Conservation (phyloP, 2,113 vertebrate species). For the Speoplatyrhinus poulsoni region DNA sequence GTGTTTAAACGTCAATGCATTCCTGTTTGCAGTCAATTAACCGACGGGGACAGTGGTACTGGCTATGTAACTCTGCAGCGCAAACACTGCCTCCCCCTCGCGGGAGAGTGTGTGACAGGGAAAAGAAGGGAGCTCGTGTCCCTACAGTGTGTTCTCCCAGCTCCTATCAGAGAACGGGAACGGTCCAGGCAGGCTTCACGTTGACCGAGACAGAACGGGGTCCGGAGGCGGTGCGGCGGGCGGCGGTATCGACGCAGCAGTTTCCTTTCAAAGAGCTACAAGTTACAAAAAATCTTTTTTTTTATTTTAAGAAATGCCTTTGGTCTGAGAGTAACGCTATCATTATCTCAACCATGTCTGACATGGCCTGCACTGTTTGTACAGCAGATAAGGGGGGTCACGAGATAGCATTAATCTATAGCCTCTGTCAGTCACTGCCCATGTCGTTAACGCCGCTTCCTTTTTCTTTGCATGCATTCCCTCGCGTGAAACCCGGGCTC, state of each 20-base stretch:
- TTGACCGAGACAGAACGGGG: conserved; percentile 21
- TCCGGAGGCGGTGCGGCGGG: too few relatives aligned
- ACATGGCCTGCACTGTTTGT: conserved; percentile 55
- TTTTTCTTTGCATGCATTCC: conserved; percentile 13
- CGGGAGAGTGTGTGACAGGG: conserved; percentile 45
- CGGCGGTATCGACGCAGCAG: too few relatives aligned
- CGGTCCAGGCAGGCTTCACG: conserved; percentile 1
- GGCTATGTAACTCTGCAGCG: conserved; percentile 63
- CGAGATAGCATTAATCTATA: conserved; percentile 67
- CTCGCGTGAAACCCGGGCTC: conserved; percentile 23
- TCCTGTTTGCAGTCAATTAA: conserved; percentile 81
- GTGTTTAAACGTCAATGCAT: conserved; percentile 71
- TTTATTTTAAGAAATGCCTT: conserved; percentile 1
- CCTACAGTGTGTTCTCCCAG: conserved; percentile 36
- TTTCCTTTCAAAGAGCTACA: neutral
- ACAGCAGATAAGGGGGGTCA: conserved; percentile 62
- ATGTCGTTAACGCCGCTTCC: conserved; percentile 45
- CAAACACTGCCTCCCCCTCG: conserved; percentile 67
- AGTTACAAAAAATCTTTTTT: neutral
- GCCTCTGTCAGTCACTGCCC: conserved; percentile 61
- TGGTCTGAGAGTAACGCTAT: conserved; percentile 39
- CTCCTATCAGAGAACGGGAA: conserved; percentile 19
- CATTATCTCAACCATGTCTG: conserved; percentile 40
- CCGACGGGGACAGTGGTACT: conserved; percentile 69
- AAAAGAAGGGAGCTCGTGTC: conserved; percentile 52